Conservation (phyloP, 2,888 invertebrate species). For the Proisotoma minuta region DNA sequence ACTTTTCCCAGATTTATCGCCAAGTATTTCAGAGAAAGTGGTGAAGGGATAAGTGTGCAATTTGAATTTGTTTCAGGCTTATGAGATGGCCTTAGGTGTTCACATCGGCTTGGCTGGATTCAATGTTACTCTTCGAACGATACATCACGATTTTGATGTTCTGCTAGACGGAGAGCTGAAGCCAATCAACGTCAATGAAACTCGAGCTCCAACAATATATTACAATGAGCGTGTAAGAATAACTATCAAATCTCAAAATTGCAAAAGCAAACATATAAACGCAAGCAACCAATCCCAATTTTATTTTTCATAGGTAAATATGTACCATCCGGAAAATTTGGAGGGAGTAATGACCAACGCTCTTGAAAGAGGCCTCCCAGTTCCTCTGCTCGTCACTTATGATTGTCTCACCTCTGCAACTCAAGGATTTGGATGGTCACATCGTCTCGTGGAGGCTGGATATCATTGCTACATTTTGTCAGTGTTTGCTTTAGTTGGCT, state of each 20-base stretch:
- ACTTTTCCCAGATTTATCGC: neutral
- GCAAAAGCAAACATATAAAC: neutral
- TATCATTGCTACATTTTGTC: conserved; percentile 41
- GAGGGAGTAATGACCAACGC: conserved; percentile 33
- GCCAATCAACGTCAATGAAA: conserved; percentile 9
- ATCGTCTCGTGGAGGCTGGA: conserved; percentile 42
- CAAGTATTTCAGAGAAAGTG: neutral
- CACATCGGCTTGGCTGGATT: conserved; percentile 42
- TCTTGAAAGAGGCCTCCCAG: conserved; percentile 40
- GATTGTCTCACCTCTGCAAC: conserved; percentile 40
- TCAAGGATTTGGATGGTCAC: conserved; percentile 44
- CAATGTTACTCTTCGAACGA: conserved; percentile 39
- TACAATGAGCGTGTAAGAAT: conserved; percentile 26
- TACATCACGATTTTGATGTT: conserved; percentile 24
- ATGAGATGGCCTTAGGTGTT: conserved; percentile 36
- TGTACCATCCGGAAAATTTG: conserved; percentile 38
- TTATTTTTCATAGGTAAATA: conserved; percentile 23
- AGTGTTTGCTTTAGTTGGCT: conserved; percentile 37
- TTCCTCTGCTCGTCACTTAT: conserved; percentile 40
- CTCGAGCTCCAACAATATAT: conserved; percentile 20
- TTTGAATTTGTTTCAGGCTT: conserved; percentile 24
- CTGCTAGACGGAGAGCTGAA: conserved; percentile 21
- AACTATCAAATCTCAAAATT: neutral
- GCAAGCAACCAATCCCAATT: conserved; percentile 10
- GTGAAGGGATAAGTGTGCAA: neutral